phyloP scores from a whole-genome alignment of 2,888 invertebrate genomes.

The Pseudococcus jackbeardsleyi region DNA sequence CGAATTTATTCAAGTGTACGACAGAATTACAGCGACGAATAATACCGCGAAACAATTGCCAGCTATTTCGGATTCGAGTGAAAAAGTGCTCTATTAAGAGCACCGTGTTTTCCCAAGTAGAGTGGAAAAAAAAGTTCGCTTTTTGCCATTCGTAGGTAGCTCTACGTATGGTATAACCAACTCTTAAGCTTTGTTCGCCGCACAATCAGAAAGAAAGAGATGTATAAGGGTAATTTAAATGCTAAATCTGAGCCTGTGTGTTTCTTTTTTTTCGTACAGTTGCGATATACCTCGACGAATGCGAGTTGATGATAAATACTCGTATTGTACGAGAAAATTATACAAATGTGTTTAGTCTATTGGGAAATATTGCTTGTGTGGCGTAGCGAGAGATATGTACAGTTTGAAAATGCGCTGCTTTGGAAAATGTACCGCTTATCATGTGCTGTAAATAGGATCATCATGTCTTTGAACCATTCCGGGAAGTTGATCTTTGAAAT shows the following conservation, averaged over 20 bases:
- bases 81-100: constrained; percentile 3
- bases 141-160: background rate
- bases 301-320: background rate
- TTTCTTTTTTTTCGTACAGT: background rate
- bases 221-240: constrained; percentile 33
- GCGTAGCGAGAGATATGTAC: background rate
- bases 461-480: no score
- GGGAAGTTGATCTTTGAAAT: no score
- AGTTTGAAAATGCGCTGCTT: background rate
- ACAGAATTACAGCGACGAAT: background rate
- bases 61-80: background rate
- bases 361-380: constrained; percentile 12
- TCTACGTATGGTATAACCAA: background rate
- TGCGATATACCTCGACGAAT: background rate
- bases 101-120: background rate
- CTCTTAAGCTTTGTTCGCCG: background rate
- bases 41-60: background rate
- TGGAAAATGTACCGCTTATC: background rate
- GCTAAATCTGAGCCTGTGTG: background rate
- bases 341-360: constrained; percentile 7
- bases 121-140: background rate
- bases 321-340: constrained; percentile 33
- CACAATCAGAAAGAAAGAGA: constrained; percentile 22
- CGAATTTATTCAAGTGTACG: background rate
- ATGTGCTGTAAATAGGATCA: no score